Percentiles rank a stretch among this genome's conserved stretches.
phyloP scores from a whole-genome alignment of 2,113 vertebrate genomes.

The Isichthys henryi region DNA sequence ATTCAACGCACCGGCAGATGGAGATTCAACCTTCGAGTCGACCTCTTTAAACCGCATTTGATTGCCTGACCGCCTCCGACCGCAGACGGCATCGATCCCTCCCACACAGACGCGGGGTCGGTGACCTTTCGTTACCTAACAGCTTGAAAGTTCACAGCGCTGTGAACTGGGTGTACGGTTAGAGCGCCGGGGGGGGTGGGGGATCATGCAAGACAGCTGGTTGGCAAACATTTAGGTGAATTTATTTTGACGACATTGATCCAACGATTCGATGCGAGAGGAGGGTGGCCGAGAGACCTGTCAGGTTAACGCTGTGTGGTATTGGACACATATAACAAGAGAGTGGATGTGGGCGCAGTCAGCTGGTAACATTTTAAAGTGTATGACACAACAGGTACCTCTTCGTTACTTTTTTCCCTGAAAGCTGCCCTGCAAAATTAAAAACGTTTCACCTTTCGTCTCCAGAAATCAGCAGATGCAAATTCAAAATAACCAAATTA shows the following conservation, averaged over 20 bases:
- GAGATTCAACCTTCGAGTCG: not conserved
- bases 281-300: not conserved
- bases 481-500: conserved; percentile 51
- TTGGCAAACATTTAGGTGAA: not conserved
- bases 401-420: not conserved
- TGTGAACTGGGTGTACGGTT: not conserved
- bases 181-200: too few relatives aligned
- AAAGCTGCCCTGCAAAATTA: conserved; percentile 30
- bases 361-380: conserved; percentile 27
- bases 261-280: not conserved
- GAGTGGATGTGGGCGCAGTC: not conserved
- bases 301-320: not conserved
- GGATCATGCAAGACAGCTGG: not conserved
- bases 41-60: not conserved
- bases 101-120: not conserved
- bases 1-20: not conserved
- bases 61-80: not conserved
- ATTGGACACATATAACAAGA: not conserved
- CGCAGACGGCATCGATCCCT: not conserved
- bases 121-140: not conserved
- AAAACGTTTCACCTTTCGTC: conserved; percentile 51
- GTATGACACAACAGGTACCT: conserved; percentile 7
- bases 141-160: not conserved
- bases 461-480: conserved; percentile 48
- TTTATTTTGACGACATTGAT: conserved; percentile 6